Conservation (phyloP, 2,797 vertebrate species). For the Chiropotes sagulatus region DNA sequence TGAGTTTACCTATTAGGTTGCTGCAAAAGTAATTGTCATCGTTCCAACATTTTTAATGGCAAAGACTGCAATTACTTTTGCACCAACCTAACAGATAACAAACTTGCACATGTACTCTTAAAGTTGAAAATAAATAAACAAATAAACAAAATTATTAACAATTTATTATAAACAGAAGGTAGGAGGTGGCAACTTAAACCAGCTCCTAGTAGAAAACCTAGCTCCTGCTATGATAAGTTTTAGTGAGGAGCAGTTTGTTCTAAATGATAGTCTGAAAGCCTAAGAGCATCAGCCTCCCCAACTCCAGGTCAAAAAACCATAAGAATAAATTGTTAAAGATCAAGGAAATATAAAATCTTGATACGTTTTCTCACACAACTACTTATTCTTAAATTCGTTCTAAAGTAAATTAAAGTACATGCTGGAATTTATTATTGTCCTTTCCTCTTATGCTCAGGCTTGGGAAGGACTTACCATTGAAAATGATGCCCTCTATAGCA, state of each 20-base stretch:
- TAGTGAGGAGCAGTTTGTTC: not conserved
- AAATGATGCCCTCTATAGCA: not conserved
- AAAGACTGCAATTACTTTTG: too few relatives aligned
- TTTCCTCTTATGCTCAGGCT: not conserved
- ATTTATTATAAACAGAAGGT: not conserved
- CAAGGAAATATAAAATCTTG: not conserved
- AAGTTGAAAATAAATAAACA: too few relatives aligned
- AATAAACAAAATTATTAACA: not conserved
- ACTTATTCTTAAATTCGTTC: not conserved
- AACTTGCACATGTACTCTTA: too few relatives aligned
- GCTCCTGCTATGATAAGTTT: not conserved
- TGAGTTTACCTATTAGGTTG: too few relatives aligned
- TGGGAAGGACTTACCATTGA: not conserved
- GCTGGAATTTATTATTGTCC: not conserved
- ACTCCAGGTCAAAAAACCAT: not conserved
- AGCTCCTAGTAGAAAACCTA: not conserved
- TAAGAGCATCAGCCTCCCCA: not conserved
- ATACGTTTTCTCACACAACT: not conserved
- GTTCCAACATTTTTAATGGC: too few relatives aligned
- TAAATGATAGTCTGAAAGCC: not conserved
- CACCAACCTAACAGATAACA: too few relatives aligned
- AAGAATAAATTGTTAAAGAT: not conserved
- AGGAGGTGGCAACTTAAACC: not conserved
- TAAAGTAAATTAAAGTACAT: not conserved
- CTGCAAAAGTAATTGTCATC: too few relatives aligned